phyloP scores from a whole-genome alignment of 1,140 invertebrate species.

The Drosophila novamexicana region DNA sequence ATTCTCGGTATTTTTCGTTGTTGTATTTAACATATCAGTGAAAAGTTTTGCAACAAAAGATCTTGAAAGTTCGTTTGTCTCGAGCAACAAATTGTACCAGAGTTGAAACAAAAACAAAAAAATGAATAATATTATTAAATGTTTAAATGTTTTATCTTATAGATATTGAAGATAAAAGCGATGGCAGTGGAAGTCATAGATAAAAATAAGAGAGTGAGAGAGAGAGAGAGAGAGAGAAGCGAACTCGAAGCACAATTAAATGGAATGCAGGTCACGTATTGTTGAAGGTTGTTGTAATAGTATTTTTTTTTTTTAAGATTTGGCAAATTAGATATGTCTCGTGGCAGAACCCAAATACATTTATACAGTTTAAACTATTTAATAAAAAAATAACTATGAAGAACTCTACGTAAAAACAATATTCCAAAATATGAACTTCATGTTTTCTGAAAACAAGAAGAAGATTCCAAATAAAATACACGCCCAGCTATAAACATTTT shows the following conservation, averaged over 20 bases:
- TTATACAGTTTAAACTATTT: slow-evolving; percentile 16
- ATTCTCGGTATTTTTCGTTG: not conserved
- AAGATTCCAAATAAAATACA: too few species aligned
- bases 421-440: not conserved
- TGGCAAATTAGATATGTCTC: slow-evolving; percentile 13
- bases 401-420: not conserved
- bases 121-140: slow-evolving; percentile 28
- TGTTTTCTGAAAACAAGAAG: too few species aligned
- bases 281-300: slow-evolving; percentile 39
- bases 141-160: slow-evolving; percentile 51
- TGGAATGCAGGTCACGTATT: slow-evolving; percentile 43
- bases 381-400: slow-evolving; percentile 13
- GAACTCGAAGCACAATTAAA: slow-evolving; percentile 34
- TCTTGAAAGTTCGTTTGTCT: slow-evolving; percentile 10
- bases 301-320: slow-evolving; percentile 18
- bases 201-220: not conserved
- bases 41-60: not conserved
- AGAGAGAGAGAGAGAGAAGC: slow-evolving; percentile 1
- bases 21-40: slow-evolving; percentile 25
- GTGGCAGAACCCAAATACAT: slow-evolving; percentile 6
- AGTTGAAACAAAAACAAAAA: slow-evolving; percentile 29
- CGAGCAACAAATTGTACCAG: slow-evolving; percentile 3
- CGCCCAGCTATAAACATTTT: slow-evolving; percentile 19
- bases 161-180: slow-evolving; percentile 25
- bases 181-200: too few species aligned